These are phyloP conservation scores for Epistrophe grossulariae DNA, from an alignment of 2,888 invertebrate species.

Conservation along the genomic window DNA sequence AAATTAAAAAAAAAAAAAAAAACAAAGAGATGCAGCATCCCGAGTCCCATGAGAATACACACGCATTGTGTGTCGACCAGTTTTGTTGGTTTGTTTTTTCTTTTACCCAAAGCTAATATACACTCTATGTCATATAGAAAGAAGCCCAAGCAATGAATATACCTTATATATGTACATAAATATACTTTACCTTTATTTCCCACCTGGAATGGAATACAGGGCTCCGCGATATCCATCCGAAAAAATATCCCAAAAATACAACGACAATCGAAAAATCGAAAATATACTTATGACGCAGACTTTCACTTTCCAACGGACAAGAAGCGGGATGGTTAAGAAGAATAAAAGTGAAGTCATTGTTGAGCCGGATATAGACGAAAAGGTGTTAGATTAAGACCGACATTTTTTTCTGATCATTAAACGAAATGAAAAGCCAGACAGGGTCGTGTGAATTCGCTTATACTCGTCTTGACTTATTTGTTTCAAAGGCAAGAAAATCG, in stretches of 20 bases:
- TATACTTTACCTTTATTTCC: conserved; percentile 28
- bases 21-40: conserved; percentile 42
- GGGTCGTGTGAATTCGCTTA: background rate
- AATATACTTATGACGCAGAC: conserved; percentile 62
- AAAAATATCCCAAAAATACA: conserved; percentile 15
- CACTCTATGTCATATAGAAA: conserved; percentile 27
- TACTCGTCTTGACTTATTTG: too few species aligned
- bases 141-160: conserved; percentile 39
- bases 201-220: conserved; percentile 63
- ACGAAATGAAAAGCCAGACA: background rate
- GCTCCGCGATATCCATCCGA: background rate
- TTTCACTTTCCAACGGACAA: conserved; percentile 62
- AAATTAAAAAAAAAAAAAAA: background rate
- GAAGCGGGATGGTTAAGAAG: background rate
- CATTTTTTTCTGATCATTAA: conserved; percentile 22
- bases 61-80: conserved; percentile 46
- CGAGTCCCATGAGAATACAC: conserved; percentile 40
- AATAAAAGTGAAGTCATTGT: conserved; percentile 60
- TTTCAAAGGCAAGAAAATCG: background rate
- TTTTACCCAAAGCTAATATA: conserved; percentile 31
- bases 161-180: background rate
- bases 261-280: conserved; percentile 30
- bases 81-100: conserved; percentile 22
- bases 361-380: conserved; percentile 72
- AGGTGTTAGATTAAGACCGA: conserved; percentile 64